A percentile compares a stretch with the other conserved stretches of the same genome.
These are phyloP conservation scores for Parotia lawesii DNA, from an alignment of 2,113 vertebrate species.

Conservation along the genomic window DNA sequence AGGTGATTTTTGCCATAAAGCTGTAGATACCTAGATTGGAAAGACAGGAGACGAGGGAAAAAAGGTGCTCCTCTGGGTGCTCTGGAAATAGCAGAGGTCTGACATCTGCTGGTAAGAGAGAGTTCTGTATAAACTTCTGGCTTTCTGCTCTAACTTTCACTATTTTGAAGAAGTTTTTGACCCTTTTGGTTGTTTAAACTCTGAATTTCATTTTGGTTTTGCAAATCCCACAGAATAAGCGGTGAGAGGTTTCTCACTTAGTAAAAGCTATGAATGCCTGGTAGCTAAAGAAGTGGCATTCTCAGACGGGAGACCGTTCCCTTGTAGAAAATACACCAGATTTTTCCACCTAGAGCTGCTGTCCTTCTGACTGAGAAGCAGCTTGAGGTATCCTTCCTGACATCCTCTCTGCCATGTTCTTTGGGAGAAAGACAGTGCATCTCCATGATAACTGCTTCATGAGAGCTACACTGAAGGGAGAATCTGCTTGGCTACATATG, in stretches of 20 bases:
- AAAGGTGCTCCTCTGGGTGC: not conserved
- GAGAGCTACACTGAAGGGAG: not conserved
- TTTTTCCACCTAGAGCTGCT: not conserved
- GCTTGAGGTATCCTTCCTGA: not conserved
- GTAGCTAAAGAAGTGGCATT: not conserved
- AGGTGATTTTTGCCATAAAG: not conserved
- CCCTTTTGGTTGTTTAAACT: not conserved
- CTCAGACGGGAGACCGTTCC: not conserved
- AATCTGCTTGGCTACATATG: not conserved
- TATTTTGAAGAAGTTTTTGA: not conserved
- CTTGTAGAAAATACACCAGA: not conserved
- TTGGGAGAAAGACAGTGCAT: not conserved
- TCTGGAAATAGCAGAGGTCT: not conserved
- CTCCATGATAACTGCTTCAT: not conserved
- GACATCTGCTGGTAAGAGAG: not conserved
- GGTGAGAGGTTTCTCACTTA: not conserved
- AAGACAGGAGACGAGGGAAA: not conserved
- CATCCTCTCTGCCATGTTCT: not conserved
- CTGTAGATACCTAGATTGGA: not conserved
- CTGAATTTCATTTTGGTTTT: not conserved
- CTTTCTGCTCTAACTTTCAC: not conserved
- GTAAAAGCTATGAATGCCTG: not conserved
- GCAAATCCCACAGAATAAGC: not conserved
- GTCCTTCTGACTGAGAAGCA: not conserved
- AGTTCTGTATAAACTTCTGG: not conserved